Evolutionary conservation across 2,888 invertebrate genomes (phyloP).

Genomic region (Lasioglossum figueresi): DNA sequence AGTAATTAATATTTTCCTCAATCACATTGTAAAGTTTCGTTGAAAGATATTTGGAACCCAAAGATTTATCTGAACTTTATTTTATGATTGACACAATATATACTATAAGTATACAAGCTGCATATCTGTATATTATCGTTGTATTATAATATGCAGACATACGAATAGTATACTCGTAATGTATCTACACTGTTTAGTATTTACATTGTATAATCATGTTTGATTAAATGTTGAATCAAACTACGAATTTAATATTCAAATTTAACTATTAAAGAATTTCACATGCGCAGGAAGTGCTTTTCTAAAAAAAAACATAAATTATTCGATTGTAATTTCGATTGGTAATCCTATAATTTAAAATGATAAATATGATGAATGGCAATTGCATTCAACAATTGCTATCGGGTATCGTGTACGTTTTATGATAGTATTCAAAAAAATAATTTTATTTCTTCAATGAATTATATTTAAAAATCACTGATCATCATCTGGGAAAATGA

Average conservation of each 20-base stretch:
- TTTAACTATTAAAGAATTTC: constrained; percentile 41
- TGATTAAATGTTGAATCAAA: constrained; percentile 56
- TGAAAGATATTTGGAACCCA: constrained; percentile 45
- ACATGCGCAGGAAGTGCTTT: constrained; percentile 24
- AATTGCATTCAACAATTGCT: constrained; percentile 24
- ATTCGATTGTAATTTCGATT: constrained; percentile 21
- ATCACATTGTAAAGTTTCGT: constrained; percentile 34
- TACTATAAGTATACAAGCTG: constrained; percentile 49
- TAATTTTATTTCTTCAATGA: constrained; percentile 10
- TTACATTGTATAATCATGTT: constrained; percentile 54
- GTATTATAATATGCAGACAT: constrained; percentile 55
- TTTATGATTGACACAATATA: constrained; percentile 47
- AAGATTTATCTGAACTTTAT: constrained; percentile 53
- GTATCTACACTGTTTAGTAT: constrained; percentile 57
- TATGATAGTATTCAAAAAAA: not conserved
- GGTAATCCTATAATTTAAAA: constrained; percentile 5
- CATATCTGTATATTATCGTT: constrained; percentile 58
- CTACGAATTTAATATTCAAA: constrained; percentile 45
- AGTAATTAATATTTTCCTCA: constrained; percentile 17
- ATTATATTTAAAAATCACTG: constrained; percentile 2
- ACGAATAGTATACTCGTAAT: constrained; percentile 52
- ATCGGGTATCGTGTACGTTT: not conserved
- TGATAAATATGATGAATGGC: not conserved
- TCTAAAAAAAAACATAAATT: constrained; percentile 20
- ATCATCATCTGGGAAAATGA: not conserved